Percentiles rank a stretch among this genome's conserved stretches.
Evolutionary conservation across 30 jellyfish, hydroid and myxozoan genomes (phyloP).

Genomic region (Turritopsis rubra): DNA sequence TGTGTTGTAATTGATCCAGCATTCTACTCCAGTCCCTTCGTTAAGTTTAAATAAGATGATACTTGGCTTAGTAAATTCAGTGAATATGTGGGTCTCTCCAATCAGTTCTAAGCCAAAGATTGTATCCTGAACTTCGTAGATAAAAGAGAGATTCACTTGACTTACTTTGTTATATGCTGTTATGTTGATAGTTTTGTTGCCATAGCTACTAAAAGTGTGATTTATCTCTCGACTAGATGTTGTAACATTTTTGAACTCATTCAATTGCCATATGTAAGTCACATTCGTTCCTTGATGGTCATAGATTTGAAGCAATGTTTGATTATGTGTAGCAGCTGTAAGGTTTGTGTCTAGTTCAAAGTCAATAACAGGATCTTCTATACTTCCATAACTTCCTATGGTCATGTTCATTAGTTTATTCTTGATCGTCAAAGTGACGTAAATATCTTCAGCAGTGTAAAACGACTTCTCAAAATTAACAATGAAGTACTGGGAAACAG

Average conservation of each 20-base stretch:
- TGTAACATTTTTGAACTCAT: constrained; percentile 39
- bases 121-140: constrained; percentile 58
- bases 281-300: constrained; percentile 51
- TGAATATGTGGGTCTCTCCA: background rate
- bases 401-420: background rate
- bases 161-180: constrained; percentile 58
- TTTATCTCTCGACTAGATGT: constrained; percentile 39
- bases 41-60: background rate
- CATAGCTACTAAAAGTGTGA: constrained; percentile 55
- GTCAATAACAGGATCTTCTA: constrained; percentile 2
- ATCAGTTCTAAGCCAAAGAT: constrained; percentile 12
- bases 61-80: background rate
- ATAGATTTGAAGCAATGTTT: background rate
- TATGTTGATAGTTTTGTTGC: constrained; percentile 68
- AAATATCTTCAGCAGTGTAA: background rate
- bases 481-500: background rate
- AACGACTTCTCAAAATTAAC: background rate
- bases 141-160: constrained; percentile 10
- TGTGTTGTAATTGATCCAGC: constrained; percentile 4
- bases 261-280: constrained; percentile 68
- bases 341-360: background rate
- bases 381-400: background rate
- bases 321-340: background rate
- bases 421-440: background rate
- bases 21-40: constrained; percentile 13